phyloP scores from a whole-genome alignment of 2,797 vertebrate genomes.

The Galaxias olidus region DNA sequence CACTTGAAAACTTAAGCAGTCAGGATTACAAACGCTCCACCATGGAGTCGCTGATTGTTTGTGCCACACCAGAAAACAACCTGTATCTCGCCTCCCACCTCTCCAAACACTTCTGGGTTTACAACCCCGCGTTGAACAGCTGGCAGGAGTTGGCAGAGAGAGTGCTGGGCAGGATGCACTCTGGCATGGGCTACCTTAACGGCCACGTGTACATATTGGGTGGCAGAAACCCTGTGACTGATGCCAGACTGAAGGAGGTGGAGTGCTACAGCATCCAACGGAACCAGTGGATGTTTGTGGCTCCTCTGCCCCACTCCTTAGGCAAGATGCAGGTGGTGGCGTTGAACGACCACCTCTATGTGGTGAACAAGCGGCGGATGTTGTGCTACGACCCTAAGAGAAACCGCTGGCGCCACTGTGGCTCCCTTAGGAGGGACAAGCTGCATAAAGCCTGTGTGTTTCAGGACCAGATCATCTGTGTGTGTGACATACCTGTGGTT shows the following conservation, averaged over 20 bases:
- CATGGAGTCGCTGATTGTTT: constrained; percentile 82
- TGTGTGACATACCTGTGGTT: constrained; percentile 85
- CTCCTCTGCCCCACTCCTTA: constrained; percentile 83
- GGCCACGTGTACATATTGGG: constrained; percentile 87
- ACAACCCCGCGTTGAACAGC: constrained; percentile 79
- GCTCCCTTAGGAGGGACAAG: constrained; percentile 82
- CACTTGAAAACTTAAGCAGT: constrained; percentile 76
- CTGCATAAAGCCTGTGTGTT: constrained; percentile 88
- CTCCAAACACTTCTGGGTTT: constrained; percentile 86
- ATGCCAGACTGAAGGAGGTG: constrained; percentile 82
- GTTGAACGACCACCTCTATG: constrained; percentile 83
- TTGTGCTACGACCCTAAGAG: constrained; percentile 84
- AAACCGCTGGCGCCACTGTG: constrained; percentile 86
- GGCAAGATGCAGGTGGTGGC: constrained; percentile 86
- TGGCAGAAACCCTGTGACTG: constrained; percentile 81
- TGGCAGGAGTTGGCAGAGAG: constrained; percentile 86
- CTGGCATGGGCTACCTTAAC: constrained; percentile 84
- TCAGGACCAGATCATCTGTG: constrained; percentile 86
- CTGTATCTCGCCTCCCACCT: constrained; percentile 85
- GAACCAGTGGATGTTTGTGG: constrained; percentile 86
- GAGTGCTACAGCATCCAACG: constrained; percentile 88
- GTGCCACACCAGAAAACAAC: constrained; percentile 82
- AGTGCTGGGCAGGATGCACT: constrained; percentile 81
- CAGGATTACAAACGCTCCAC: constrained; percentile 81
- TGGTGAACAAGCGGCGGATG: constrained; percentile 85